Evolutionary conservation across 2,797 vertebrate genomes (phyloP).

Genomic region (Leptatherina wallacei): DNA sequence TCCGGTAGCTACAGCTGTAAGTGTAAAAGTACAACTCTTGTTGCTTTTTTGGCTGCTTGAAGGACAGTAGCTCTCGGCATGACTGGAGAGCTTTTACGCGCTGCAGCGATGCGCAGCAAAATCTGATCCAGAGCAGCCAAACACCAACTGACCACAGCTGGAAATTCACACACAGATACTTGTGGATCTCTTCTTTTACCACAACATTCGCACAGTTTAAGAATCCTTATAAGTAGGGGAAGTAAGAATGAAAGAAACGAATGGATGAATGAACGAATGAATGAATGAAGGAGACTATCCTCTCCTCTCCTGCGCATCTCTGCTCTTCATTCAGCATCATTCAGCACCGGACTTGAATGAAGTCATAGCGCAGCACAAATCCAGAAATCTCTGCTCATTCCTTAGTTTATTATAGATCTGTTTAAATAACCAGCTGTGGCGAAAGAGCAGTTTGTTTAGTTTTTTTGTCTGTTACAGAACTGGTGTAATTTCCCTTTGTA

Average conservation of each 20-base stretch:
- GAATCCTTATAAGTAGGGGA: not conserved
- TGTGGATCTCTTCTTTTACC: not conserved
- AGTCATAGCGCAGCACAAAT: constrained; percentile 11
- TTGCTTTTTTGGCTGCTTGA: not conserved
- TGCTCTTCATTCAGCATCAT: constrained; percentile 57
- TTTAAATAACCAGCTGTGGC: too few relatives aligned
- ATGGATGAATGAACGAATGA: constrained; percentile 16
- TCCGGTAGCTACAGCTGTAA: constrained; percentile 65
- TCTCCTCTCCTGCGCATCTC: constrained; percentile 15
- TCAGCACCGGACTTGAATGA: constrained; percentile 36
- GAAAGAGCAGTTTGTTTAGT: too few relatives aligned
- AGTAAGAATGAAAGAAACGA: constrained; percentile 5
- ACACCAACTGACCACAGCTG: not conserved
- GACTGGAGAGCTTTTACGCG: constrained; percentile 27
- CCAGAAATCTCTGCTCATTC: not conserved
- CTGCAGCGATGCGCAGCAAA: constrained; percentile 28
- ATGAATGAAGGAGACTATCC: constrained; percentile 45
- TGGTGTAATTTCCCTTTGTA: not conserved
- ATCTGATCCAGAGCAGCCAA: constrained; percentile 12
- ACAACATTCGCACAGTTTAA: constrained; percentile 1
- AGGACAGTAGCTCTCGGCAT: not conserved
- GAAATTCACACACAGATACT: not conserved
- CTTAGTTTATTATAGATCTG: not conserved
- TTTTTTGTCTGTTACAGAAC: not conserved
- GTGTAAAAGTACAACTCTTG: constrained; percentile 6